phyloP scores from a whole-genome alignment of 2,888 invertebrate genomes.

The Agapostemon virescens region DNA sequence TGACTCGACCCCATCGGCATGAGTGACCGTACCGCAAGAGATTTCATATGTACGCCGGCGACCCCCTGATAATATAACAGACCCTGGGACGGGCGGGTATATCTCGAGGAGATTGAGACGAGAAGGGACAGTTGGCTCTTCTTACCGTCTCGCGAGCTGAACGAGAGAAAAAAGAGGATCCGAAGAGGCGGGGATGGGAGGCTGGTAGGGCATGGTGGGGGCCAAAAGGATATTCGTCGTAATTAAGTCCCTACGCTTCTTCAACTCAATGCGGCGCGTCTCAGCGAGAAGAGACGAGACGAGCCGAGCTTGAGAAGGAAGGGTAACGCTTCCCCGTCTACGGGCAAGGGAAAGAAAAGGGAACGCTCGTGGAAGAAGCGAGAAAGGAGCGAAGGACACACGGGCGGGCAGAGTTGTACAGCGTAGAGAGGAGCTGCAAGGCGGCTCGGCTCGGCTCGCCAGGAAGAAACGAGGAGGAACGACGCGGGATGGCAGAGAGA shows the following conservation, averaged over 20 bases:
- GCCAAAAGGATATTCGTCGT: slow-evolving; percentile 72
- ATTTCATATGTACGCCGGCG: background rate
- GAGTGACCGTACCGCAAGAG: background rate
- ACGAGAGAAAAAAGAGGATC: slow-evolving; percentile 7
- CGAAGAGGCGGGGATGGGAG: slow-evolving; percentile 21
- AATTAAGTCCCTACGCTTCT: slow-evolving; percentile 78
- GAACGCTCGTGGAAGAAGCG: slow-evolving; percentile 28
- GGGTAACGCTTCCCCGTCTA: background rate
- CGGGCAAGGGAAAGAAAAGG: slow-evolving; percentile 1
- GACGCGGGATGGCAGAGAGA: slow-evolving; percentile 44
- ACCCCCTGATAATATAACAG: background rate
- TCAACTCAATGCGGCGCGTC: slow-evolving; percentile 67
- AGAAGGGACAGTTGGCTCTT: slow-evolving; percentile 17
- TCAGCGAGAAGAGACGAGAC: slow-evolving; percentile 39
- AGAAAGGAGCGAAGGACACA: background rate
- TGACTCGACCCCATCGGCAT: background rate
- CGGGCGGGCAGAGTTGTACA: background rate
- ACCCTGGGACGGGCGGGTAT: background rate
- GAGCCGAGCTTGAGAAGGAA: slow-evolving; percentile 10
- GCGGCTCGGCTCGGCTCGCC: background rate
- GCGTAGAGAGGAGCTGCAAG: background rate
- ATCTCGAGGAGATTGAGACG: background rate
- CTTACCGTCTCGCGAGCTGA: background rate
- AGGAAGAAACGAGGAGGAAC: slow-evolving; percentile 22
- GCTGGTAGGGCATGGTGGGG: slow-evolving; percentile 30